These are phyloP conservation scores for Synanthedon formicaeformis DNA, from an alignment of 2,888 invertebrate species.

Conservation along the genomic window DNA sequence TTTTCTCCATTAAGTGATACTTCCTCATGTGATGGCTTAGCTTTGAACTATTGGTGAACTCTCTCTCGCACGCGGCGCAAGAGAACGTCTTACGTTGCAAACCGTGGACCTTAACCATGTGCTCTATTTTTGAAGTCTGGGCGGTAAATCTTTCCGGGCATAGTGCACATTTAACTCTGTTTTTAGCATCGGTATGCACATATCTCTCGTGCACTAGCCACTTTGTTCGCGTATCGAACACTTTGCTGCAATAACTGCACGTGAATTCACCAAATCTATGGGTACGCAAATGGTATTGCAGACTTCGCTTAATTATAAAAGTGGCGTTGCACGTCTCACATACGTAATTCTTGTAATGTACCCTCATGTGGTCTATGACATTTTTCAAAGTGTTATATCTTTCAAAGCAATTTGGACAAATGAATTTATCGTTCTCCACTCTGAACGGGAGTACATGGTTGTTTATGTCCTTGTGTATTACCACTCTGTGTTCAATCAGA, in stretches of 20 bases:
- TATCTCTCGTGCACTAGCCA: slow-evolving; percentile 12
- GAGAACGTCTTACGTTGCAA: slow-evolving; percentile 4
- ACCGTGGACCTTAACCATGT: slow-evolving; percentile 14
- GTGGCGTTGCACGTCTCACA: slow-evolving; percentile 13
- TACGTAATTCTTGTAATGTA: slow-evolving; percentile 2
- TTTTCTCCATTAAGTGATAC: slow-evolving; percentile 16
- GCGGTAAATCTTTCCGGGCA: slow-evolving; percentile 15
- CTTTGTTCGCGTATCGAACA: slow-evolving; percentile 8
- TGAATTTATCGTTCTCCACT: slow-evolving; percentile 15
- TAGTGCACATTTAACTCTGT: slow-evolving; percentile 14
- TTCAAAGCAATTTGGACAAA: slow-evolving; percentile 23
- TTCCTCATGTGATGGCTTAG: slow-evolving; percentile 12
- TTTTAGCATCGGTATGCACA: slow-evolving; percentile 6
- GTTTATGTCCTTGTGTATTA: slow-evolving; percentile 37
- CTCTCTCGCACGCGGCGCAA: slow-evolving; percentile 16
- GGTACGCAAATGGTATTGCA: slow-evolving; percentile 7
- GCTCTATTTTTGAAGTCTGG: slow-evolving; percentile 13
- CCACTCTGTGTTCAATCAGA: slow-evolving; percentile 30
- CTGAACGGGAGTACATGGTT: slow-evolving; percentile 39
- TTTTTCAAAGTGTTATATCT: slow-evolving; percentile 18
- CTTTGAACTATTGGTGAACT: slow-evolving; percentile 10
- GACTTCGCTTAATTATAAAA: slow-evolving; percentile 7
- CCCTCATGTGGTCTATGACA: not conserved
- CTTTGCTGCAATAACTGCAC: slow-evolving; percentile 16
- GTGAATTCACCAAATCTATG: slow-evolving; percentile 16